A percentile compares a stretch with the other conserved stretches of the same genome.
Evolutionary conservation across 2,113 vertebrate genomes (phyloP).

Genomic region (Gorsachius goisagi): DNA sequence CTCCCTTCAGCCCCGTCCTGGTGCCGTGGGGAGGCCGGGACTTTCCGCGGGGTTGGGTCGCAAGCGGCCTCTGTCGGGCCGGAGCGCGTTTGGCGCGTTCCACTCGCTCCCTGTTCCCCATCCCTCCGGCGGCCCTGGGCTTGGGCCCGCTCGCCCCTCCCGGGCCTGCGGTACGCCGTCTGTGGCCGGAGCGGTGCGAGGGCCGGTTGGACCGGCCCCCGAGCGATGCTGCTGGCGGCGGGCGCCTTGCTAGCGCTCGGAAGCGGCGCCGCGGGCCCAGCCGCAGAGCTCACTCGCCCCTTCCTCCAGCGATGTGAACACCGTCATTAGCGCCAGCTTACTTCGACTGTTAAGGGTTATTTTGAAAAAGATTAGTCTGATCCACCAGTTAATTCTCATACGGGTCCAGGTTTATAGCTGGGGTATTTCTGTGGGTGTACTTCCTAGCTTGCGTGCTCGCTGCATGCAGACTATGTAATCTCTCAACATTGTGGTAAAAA

Average conservation of each 20-base stretch:
- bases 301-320: neutral
- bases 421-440: neutral
- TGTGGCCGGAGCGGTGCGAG: neutral
- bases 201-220: too few species aligned
- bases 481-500: neutral
- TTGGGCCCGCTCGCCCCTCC: neutral
- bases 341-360: neutral
- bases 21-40: neutral
- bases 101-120: accelerated
- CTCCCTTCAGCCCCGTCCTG: neutral
- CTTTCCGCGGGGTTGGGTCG: neutral
- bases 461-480: neutral
- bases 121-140: neutral
- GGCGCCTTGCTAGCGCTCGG: neutral
- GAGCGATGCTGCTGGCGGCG: neutral
- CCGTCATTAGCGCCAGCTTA: neutral
- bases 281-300: neutral
- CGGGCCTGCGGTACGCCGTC: too few species aligned
- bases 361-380: neutral
- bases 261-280: neutral
- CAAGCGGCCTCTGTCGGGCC: neutral
- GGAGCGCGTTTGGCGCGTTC: neutral
- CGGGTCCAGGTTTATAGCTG: neutral
- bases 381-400: neutral
- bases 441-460: neutral